Evolutionary conservation across 2,113 vertebrate genomes (phyloP).

Genomic region (Nannospalax galili): DNA sequence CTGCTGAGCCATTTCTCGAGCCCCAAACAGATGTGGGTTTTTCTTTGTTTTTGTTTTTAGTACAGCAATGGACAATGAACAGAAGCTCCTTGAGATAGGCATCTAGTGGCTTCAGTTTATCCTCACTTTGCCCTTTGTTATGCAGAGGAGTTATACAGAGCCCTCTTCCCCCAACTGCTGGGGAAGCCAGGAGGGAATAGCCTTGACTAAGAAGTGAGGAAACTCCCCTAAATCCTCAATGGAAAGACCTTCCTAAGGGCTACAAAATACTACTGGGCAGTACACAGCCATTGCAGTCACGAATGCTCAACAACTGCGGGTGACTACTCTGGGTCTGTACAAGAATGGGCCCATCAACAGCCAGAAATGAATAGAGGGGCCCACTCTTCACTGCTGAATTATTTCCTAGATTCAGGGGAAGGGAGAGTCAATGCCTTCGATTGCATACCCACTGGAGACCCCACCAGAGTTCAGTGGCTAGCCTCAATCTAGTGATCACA

Average conservation of each 20-base stretch:
- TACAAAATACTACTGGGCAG: background rate
- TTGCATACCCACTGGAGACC: no score
- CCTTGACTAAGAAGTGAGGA: background rate
- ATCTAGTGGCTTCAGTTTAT: background rate
- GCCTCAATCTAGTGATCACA: no score
- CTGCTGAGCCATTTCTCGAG: background rate
- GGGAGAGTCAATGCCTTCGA: background rate
- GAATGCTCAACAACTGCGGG: background rate
- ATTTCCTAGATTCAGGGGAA: background rate
- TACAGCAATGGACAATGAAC: background rate
- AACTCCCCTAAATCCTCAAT: background rate
- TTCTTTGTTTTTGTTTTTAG: no score
- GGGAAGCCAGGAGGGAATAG: background rate
- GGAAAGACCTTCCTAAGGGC: background rate
- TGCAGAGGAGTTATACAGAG: background rate
- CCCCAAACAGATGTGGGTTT: no score
- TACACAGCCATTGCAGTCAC: background rate
- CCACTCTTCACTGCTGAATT: background rate
- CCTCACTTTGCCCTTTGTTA: background rate
- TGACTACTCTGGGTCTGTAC: background rate
- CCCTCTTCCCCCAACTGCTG: background rate
- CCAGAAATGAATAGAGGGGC: background rate
- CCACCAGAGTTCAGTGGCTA: background rate
- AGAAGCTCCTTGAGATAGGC: background rate
- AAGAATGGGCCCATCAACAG: background rate